A percentile compares a stretch with the other conserved stretches of the same genome.
phyloP scores from a whole-genome alignment of 2,113 vertebrate genomes.

The Lepisosteus osseus region DNA sequence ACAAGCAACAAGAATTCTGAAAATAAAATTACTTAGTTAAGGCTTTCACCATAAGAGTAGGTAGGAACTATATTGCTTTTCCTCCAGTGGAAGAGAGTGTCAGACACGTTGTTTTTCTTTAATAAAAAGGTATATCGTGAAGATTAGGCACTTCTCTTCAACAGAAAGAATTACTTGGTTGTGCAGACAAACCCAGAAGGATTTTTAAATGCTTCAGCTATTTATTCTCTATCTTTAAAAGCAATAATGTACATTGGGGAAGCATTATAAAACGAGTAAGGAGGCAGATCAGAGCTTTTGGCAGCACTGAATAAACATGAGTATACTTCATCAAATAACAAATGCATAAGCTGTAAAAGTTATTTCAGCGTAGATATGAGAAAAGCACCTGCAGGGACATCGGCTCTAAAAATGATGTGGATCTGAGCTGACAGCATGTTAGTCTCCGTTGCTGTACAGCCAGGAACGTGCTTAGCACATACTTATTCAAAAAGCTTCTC shows the following conservation, averaged over 20 bases:
- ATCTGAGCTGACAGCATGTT: constrained; percentile 36
- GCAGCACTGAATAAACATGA: constrained; percentile 62
- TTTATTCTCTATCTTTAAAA: constrained; percentile 1
- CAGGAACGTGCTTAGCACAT: background rate
- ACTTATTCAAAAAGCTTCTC: background rate
- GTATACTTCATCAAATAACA: constrained; percentile 58
- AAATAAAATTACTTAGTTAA: no score
- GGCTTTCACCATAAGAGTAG: no score
- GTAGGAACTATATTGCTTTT: no score
- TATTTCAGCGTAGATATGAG: constrained; percentile 53
- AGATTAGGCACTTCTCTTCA: no score
- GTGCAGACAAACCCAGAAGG: background rate
- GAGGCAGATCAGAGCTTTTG: constrained; percentile 42
- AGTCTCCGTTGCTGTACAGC: constrained; percentile 26
- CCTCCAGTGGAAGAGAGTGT: no score
- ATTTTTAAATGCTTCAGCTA: background rate
- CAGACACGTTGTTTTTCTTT: no score
- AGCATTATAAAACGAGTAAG: constrained; percentile 18
- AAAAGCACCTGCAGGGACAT: constrained; percentile 29
- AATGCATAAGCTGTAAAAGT: constrained; percentile 34
- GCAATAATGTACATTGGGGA: background rate
- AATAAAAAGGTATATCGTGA: no score
- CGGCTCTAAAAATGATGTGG: background rate
- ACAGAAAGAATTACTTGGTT: no score
- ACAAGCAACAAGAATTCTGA: no score